A percentile compares a stretch with the other conserved stretches of the same genome.
These are phyloP conservation scores for Zhengitettix transpicula DNA, from an alignment of 2,888 invertebrate genomes.

Conservation along the genomic window DNA sequence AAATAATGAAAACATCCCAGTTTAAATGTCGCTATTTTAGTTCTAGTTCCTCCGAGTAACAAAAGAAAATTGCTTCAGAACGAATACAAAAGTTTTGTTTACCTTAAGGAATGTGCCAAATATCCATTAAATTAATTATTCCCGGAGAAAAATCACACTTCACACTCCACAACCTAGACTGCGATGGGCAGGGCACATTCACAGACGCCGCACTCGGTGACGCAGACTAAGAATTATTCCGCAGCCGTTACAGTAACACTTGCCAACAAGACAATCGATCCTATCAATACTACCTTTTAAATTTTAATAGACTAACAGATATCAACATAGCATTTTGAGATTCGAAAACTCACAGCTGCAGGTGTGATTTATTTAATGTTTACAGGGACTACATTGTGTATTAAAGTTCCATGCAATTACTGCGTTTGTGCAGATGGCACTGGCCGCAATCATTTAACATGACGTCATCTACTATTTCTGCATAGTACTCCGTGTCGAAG, in stretches of 20 bases:
- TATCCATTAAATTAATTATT: constrained; percentile 9
- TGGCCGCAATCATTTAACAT: not conserved
- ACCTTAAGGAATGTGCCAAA: constrained; percentile 8
- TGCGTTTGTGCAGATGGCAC: not conserved
- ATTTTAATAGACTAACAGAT: no score
- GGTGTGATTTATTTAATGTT: no score
- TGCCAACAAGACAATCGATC: no score
- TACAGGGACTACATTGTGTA: no score
- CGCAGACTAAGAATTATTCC: not conserved
- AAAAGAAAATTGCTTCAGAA: no score
- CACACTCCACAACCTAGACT: constrained; percentile 2
- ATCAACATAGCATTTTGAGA: no score
- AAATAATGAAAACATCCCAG: no score
- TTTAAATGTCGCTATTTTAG: no score
- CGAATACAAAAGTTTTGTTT: not conserved
- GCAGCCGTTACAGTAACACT: not conserved
- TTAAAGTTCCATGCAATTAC: not conserved
- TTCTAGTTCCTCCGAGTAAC: no score
- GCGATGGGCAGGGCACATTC: constrained; percentile 11
- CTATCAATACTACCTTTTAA: no score
- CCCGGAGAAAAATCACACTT: not conserved
- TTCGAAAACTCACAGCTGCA: no score
- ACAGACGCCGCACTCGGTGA: constrained; percentile 6
- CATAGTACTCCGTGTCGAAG: not conserved
- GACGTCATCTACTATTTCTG: not conserved